A percentile compares a stretch with the other conserved stretches of the same genome.
Conservation (phyloP, 2,797 vertebrate genomes). For the Lophura swinhoii region DNA sequence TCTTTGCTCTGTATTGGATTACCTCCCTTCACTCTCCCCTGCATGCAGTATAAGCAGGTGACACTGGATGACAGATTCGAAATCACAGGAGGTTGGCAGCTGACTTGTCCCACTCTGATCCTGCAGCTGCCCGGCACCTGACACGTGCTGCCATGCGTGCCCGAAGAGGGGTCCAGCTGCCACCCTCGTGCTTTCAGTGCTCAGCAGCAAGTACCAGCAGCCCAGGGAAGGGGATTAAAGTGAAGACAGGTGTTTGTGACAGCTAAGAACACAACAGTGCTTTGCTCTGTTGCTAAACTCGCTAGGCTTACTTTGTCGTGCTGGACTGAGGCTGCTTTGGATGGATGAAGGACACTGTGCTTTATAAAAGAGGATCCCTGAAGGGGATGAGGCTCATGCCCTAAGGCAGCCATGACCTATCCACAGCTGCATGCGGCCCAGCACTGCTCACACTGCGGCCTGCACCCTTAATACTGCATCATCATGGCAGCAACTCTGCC, state of each 20-base stretch:
- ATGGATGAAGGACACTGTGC: background rate
- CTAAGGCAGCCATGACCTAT: background rate
- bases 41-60: background rate
- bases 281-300: background rate
- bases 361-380: background rate
- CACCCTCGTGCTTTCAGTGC: background rate
- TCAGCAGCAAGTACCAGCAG: background rate
- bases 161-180: background rate
- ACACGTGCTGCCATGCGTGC: accelerated
- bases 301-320: background rate
- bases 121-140: background rate
- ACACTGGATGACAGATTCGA: background rate
- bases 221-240: background rate
- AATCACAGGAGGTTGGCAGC: background rate
- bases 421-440: no score
- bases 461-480: no score
- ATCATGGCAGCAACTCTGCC: no score
- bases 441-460: no score
- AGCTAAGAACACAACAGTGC: background rate
- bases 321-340: background rate
- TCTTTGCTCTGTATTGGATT: background rate
- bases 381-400: accelerated
- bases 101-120: background rate
- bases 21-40: background rate
- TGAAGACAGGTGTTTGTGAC: background rate